Evolutionary conservation across 2,797 vertebrate species (phyloP), one percentile per base, ranked within the genome.

Genomic region (Enteromius afrohamiltoni): DNA sequence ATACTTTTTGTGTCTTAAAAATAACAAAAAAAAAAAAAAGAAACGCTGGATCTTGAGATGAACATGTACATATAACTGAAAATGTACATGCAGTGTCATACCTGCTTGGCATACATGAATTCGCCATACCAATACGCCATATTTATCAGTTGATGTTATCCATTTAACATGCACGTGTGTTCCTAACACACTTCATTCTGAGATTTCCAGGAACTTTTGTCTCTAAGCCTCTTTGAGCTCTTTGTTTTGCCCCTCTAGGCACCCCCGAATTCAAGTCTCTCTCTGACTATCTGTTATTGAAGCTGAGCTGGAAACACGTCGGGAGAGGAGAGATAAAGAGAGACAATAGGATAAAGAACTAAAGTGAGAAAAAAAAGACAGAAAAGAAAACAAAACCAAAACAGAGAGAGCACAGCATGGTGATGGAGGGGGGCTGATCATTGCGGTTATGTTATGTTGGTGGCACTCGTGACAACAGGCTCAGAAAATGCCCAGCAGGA

Each of bases 401-500:
- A 49, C 60, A 40, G 47, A 29, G 47, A 45, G 49, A n/a, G 21
- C 77, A 83, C 29, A 82, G 26, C 67, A 58, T 60, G 82, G 62
- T 51, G 53, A 58, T 81, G 62, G 60, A 76, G 21, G 53, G 42
- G 69, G 23, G 26, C 74, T 83, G 51, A 83, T 74, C 37, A 70
- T 23, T 23, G 51, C 60, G 4, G 9, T 77, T 73, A 37, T 75
- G 49, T 71, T 47, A 84, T 55, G 34, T 76, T 85, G 53, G 75
- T 85, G 75, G 69, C 40, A 82, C 79, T 84, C 55, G 53, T 85
- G 80, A 83, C 42, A 86, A 65, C 4, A 34, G 37, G 74, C 55
- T 82, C 79, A 88, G 37, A 87, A 76, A 71, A 58, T 74, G 40
- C 77, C 47, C 84, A 87, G 79, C 70, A 79, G 81, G 83, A 85